A percentile compares a stretch with the other conserved stretches of the same genome.
phyloP scores from a whole-genome alignment of 2,113 vertebrate species.

The Prinia subflava region DNA sequence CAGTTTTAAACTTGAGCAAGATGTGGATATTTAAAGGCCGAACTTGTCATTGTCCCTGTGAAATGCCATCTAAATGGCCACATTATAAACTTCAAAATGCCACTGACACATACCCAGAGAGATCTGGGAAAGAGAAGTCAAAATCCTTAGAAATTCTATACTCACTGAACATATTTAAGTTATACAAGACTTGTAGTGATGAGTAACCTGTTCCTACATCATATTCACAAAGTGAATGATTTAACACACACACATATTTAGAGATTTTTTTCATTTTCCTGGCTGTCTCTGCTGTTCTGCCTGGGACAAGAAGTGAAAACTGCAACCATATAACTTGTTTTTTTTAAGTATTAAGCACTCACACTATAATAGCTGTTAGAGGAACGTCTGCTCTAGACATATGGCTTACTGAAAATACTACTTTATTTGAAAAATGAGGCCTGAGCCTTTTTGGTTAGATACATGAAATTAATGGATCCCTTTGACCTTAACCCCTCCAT shows the following conservation, averaged over 20 bases:
- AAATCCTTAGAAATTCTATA: not conserved
- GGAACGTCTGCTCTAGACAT: not conserved
- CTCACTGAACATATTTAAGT: not conserved
- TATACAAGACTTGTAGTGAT: not conserved
- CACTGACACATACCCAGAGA: not conserved
- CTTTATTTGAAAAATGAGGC: not conserved
- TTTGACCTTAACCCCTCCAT: not conserved
- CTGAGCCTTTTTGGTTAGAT: not conserved
- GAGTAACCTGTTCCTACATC: not conserved
- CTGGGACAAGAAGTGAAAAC: not conserved
- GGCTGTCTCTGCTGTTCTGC: not conserved
- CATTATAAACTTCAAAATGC: not conserved
- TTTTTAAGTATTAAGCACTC: not conserved
- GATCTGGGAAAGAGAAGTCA: not conserved
- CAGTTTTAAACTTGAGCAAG: not conserved
- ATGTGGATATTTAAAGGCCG: not conserved
- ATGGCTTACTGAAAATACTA: slow-evolving; percentile 10
- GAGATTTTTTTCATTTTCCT: not conserved
- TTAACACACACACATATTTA: not conserved
- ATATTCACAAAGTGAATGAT: not conserved
- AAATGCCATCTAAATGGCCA: not conserved
- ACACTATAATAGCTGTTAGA: not conserved
- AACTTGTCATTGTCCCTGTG: not conserved
- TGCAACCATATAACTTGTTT: not conserved
- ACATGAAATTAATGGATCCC: not conserved